Evolutionary conservation across 2,797 vertebrate genomes (phyloP), one percentile per base, ranked within the genome.

Genomic region (Lithobates pipiens): DNA sequence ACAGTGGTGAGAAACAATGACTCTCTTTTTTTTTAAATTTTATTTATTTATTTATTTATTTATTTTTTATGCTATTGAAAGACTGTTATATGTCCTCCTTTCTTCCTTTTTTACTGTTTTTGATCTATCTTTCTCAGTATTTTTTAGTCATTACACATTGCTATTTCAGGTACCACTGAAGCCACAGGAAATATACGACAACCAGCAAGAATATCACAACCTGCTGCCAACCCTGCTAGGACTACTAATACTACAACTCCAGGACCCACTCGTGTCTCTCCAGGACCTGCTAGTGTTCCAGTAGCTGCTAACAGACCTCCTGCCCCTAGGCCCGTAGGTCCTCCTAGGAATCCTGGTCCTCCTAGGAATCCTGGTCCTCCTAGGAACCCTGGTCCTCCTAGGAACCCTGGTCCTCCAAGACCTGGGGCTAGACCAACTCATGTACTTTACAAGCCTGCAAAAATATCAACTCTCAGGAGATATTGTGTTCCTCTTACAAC

Each of bases 401-500:
- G 46, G 21, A 54, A 78, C 61, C 72, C 72, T 29, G 67, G 68
- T 81, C 21, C n/a, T 15, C 15, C 75, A 32, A 73, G 63, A 54
- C 42, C 76, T n/a, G 76, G 57, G 0, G 16, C 63, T 25, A 67
- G 61, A 65, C 61, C 61, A 9, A 6, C 10, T 46, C 46, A 67
- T 46, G 57, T 72, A 44, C 16, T 3, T 34, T 78, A 86, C 80
- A 86, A 86, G 74, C 70, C 29, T 6, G 36, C 39, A 34, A 46
- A 25, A 68, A n/a, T 63, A 32, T 86, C 75, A 10, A 87, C 72
- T 78, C 92, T 92, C 88, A 93, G 75, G 88, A 44, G 80, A 13
- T 57, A 93, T 0, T 92, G 93, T 77, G 34, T 94, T 82, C 91
- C 92, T 0, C 1, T 94, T 76, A 88, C 93, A 0, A 89, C 88